phyloP scores from a whole-genome alignment of 1,140 invertebrate species.

The Ceratina calcarata region DNA sequence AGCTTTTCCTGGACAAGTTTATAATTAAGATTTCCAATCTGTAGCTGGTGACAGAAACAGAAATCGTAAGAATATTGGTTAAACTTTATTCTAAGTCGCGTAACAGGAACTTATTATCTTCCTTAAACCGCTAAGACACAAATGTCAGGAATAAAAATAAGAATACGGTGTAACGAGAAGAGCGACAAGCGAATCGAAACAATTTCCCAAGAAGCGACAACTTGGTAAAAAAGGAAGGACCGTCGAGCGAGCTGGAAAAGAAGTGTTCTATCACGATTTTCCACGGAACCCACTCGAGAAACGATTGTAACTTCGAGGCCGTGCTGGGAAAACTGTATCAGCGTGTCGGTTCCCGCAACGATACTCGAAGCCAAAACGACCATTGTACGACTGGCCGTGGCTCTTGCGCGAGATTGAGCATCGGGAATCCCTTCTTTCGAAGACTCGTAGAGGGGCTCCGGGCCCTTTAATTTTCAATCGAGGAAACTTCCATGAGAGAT shows the following conservation, averaged over 20 bases:
- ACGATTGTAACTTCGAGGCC: not conserved
- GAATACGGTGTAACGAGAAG: not conserved
- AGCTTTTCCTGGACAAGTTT: too few species aligned
- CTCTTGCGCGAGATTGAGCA: not conserved
- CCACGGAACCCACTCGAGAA: not conserved
- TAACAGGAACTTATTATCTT: too few species aligned
- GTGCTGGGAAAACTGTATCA: not conserved
- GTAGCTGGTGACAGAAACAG: too few species aligned
- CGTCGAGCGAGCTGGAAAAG: not conserved
- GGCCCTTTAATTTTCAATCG: conserved; percentile 54
- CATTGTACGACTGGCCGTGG: not conserved
- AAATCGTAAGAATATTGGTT: too few species aligned
- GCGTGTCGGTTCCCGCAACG: not conserved
- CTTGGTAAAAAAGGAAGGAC: not conserved
- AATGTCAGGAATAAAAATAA: too few species aligned
- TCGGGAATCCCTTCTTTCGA: not conserved
- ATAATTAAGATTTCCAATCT: too few species aligned
- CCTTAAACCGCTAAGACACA: too few species aligned
- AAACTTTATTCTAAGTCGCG: too few species aligned
- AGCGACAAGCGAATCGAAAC: conserved; percentile 9
- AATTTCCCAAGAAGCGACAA: not conserved
- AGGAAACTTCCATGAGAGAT: conserved; percentile 8
- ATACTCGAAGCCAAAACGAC: not conserved
- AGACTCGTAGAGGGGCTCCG: not conserved
- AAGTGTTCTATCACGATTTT: not conserved